Conservation (phyloP, 2,113 vertebrate genomes). For the Athene cunicularia region DNA sequence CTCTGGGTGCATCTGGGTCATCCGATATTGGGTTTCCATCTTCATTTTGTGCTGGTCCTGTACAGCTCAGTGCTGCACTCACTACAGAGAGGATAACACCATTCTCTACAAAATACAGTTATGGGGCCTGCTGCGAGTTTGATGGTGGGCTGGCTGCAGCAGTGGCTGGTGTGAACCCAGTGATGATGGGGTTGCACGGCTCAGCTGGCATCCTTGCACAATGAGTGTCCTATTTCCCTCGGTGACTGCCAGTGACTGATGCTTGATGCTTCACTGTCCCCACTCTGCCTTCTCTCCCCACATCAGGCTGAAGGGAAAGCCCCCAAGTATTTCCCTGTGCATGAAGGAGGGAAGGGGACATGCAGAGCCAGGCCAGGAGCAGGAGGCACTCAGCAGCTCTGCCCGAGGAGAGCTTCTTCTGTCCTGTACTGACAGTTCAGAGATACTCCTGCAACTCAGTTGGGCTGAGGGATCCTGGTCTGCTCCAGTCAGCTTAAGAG, state of each 20-base stretch:
- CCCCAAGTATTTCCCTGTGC: accelerated
- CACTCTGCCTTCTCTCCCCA: background rate
- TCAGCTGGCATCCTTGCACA: background rate
- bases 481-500: background rate
- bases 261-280: background rate
- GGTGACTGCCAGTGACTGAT: background rate
- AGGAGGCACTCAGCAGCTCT: background rate
- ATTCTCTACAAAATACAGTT: background rate
- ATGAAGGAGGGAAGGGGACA: background rate
- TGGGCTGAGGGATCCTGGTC: background rate
- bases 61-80: background rate
- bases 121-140: background rate
- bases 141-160: background rate
- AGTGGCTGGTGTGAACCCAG: background rate
- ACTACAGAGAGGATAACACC: accelerated
- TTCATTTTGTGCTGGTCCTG: background rate
- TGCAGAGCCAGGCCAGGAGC: background rate
- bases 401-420: background rate
- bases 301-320: background rate
- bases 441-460: background rate
- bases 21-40: background rate
- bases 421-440: background rate
- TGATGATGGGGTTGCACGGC: background rate
- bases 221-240: background rate
- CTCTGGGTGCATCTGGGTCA: background rate